These are phyloP conservation scores for Callyntrura sp. DNA, from an alignment of 2,888 invertebrate species.

Conservation along the genomic window DNA sequence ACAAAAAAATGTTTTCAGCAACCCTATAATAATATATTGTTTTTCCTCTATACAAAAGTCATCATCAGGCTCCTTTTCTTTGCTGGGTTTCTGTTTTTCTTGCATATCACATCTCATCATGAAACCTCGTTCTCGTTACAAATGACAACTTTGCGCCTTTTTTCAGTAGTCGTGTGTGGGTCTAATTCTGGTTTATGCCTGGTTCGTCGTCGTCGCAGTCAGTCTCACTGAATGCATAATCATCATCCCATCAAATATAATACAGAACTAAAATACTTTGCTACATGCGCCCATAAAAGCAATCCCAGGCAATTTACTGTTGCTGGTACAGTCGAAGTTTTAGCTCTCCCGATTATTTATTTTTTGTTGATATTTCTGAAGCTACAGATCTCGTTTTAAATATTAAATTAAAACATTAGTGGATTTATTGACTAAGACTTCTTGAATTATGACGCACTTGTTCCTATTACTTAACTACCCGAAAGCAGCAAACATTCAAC, in stretches of 20 bases:
- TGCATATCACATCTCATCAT: constrained; percentile 36
- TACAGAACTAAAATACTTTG: constrained; percentile 13
- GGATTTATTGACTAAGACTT: too few species aligned
- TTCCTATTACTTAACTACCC: too few species aligned
- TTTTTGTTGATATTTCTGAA: too few species aligned
- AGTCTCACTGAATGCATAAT: too few species aligned
- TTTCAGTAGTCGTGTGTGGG: constrained; percentile 1
- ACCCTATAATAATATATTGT: constrained; percentile 10
- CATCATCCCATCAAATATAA: constrained; percentile 25
- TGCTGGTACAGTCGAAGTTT: too few species aligned
- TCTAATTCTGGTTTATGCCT: constrained; percentile 1
- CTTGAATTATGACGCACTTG: too few species aligned
- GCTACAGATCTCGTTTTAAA: too few species aligned
- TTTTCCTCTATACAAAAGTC: background rate
- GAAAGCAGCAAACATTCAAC: too few species aligned
- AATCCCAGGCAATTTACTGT: constrained; percentile 15
- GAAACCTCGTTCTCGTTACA: constrained; percentile 38
- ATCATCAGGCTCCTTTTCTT: background rate
- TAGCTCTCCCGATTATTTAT: too few species aligned
- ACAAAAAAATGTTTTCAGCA: background rate
- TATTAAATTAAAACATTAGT: too few species aligned
- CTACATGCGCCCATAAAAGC: constrained; percentile 13
- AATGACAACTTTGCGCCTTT: constrained; percentile 3
- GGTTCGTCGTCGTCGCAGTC: background rate
- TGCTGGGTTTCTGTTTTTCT: constrained; percentile 14